Conservation (phyloP, 2,113 vertebrate genomes). For the Callithrix jacchus region DNA sequence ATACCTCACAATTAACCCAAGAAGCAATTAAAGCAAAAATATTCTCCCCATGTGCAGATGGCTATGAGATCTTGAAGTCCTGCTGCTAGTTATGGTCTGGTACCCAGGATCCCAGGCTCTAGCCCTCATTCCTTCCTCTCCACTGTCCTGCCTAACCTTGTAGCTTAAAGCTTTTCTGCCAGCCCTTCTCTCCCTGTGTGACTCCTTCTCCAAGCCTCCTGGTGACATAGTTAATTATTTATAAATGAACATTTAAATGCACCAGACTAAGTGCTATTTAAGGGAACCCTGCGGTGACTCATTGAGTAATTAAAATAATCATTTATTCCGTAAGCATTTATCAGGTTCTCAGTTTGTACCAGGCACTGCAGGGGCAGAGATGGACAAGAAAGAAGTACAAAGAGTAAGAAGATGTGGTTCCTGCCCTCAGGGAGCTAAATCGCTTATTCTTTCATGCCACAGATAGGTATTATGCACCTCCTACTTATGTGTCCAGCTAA, state of each 20-base stretch:
- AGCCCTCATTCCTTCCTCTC: not conserved
- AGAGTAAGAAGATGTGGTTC: not conserved
- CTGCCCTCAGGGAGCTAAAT: conserved; percentile 31
- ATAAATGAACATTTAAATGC: conserved; percentile 73
- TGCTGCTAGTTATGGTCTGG: fast-evolving
- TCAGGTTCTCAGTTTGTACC: not conserved
- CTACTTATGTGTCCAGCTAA: not conserved
- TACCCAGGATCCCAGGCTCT: not conserved
- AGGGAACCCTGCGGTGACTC: conserved; percentile 70
- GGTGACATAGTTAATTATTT: conserved; percentile 72
- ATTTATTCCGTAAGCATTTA: conserved; percentile 69
- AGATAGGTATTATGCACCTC: not conserved
- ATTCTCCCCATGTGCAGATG: fast-evolving
- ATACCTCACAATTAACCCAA: not conserved
- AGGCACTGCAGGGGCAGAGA: not conserved
- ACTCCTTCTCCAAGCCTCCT: conserved; percentile 51
- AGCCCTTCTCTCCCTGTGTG: not conserved
- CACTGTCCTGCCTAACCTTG: not conserved
- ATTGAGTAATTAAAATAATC: conserved; percentile 77
- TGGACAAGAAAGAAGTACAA: not conserved
- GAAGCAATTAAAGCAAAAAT: not conserved
- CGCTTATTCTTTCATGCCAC: not conserved
- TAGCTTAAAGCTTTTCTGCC: not conserved
- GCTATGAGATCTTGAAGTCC: not conserved
- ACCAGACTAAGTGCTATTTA: conserved; percentile 63